A percentile compares a stretch with the other conserved stretches of the same genome.
Evolutionary conservation across 2,888 invertebrate genomes (phyloP).

Genomic region (Nesidiocoris tenuis): DNA sequence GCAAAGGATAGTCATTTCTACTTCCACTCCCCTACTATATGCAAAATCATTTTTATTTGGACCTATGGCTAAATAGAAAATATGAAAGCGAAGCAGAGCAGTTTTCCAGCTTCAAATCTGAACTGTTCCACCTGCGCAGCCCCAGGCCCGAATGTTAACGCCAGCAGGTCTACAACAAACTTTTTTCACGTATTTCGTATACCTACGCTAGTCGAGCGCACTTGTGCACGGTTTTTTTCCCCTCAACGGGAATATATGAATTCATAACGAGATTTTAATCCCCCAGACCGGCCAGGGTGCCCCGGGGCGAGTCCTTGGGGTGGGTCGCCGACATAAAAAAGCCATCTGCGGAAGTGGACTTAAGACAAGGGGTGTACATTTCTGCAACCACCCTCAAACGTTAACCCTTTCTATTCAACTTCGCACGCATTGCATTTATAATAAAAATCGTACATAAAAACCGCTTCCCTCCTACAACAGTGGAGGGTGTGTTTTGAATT

Average conservation of each 20-base stretch:
- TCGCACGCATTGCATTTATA: conserved; percentile 2
- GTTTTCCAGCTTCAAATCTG: conserved; percentile 5
- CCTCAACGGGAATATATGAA: conserved; percentile 9
- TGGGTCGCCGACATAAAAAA: conserved; percentile 2
- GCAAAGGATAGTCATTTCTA: not conserved
- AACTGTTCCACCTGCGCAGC: conserved; percentile 11
- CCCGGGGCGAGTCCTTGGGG: conserved; percentile 16
- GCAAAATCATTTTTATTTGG: not conserved
- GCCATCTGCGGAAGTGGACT: conserved; percentile 17
- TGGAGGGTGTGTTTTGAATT: conserved; percentile 1
- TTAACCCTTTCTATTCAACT: conserved; percentile 2
- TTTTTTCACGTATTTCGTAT: not conserved
- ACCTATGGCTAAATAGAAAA: too few relatives aligned
- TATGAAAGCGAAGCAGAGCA: too few relatives aligned
- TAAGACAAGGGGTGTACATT: conserved; percentile 32
- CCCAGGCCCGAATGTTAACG: conserved; percentile 3
- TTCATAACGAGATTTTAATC: conserved; percentile 33
- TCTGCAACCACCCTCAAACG: conserved; percentile 29
- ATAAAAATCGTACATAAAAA: not conserved
- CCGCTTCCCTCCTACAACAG: not conserved
- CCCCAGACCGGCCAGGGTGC: not conserved
- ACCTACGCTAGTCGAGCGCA: not conserved
- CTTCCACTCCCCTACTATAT: not conserved
- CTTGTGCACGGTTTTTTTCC: conserved; percentile 15
- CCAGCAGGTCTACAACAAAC: too few relatives aligned